These are phyloP conservation scores for Campopleginae sp. DNA, from an alignment of 2,888 invertebrate species.

Conservation along the genomic window DNA sequence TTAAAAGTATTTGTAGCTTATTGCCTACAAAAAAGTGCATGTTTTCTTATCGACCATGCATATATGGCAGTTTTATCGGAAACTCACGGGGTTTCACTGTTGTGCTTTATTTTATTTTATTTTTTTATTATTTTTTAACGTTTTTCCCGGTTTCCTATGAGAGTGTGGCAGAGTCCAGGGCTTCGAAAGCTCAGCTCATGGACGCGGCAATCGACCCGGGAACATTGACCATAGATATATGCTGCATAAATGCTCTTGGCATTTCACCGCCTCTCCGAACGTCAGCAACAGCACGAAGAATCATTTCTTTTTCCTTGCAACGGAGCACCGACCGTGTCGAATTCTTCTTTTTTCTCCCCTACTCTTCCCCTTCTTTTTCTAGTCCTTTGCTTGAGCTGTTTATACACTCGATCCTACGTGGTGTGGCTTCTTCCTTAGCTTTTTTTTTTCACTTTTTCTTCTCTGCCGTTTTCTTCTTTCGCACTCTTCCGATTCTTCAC, in stretches of 20 bases:
- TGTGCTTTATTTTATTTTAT: slow-evolving; percentile 3
- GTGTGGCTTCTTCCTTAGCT: slow-evolving; percentile 23
- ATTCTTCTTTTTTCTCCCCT: slow-evolving; percentile 55
- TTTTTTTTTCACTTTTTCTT: background rate
- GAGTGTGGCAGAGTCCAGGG: slow-evolving; percentile 35
- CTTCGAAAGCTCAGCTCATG: slow-evolving; percentile 15
- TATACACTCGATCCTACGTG: slow-evolving; percentile 32
- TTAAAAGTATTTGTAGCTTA: background rate
- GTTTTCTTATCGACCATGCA: background rate
- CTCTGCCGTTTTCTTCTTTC: slow-evolving; percentile 4
- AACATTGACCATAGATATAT: slow-evolving; percentile 37
- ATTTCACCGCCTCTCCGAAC: slow-evolving; percentile 49
- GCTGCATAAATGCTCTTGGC: slow-evolving; percentile 48
- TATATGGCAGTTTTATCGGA: slow-evolving; percentile 11
- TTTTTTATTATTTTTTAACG: background rate
- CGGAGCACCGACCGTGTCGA: slow-evolving; percentile 66
- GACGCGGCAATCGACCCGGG: slow-evolving; percentile 10
- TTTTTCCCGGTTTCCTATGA: slow-evolving; percentile 26
- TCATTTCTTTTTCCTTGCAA: slow-evolving; percentile 54
- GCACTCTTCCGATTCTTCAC: slow-evolving; percentile 20
- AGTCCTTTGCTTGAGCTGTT: slow-evolving; percentile 39
- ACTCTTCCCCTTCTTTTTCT: slow-evolving; percentile 15
- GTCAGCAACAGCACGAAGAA: slow-evolving; percentile 56
- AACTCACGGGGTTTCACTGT: background rate
- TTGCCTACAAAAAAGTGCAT: background rate